phyloP scores from a whole-genome alignment of 1,140 invertebrate genomes.

The Galleria mellonella region DNA sequence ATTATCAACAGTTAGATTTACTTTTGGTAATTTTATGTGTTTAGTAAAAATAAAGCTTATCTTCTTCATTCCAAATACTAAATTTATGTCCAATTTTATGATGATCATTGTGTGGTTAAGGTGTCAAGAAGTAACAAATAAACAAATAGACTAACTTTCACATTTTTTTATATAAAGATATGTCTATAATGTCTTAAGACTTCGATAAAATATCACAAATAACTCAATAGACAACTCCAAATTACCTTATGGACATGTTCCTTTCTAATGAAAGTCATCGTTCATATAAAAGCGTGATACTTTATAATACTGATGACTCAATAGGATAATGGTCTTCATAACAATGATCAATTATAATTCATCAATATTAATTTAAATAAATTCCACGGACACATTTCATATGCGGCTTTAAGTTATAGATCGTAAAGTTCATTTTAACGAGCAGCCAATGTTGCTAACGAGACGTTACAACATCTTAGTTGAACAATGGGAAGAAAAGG shows the following conservation, averaged over 20 bases:
- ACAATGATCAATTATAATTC: conserved; percentile 1
- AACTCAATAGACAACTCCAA: too few relatives aligned
- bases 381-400: not conserved
- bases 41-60: too few relatives aligned
- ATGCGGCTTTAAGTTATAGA: not conserved
- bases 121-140: too few relatives aligned
- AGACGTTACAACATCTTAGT: not conserved
- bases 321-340: not conserved
- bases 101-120: too few relatives aligned
- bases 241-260: too few relatives aligned
- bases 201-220: too few relatives aligned
- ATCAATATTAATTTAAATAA: conserved; percentile 2
- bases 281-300: not conserved
- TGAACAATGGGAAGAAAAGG: conserved; percentile 1
- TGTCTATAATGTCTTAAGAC: too few relatives aligned
- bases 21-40: not conserved
- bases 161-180: too few relatives aligned
- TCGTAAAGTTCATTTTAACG: not conserved
- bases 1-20: not conserved
- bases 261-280: too few relatives aligned
- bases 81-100: not conserved
- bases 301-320: not conserved
- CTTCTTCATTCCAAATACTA: not conserved
- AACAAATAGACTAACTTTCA: too few relatives aligned
- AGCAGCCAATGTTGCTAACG: not conserved